Conservation (phyloP, 2,113 vertebrate species). For the Corythoichthys intestinalis region DNA sequence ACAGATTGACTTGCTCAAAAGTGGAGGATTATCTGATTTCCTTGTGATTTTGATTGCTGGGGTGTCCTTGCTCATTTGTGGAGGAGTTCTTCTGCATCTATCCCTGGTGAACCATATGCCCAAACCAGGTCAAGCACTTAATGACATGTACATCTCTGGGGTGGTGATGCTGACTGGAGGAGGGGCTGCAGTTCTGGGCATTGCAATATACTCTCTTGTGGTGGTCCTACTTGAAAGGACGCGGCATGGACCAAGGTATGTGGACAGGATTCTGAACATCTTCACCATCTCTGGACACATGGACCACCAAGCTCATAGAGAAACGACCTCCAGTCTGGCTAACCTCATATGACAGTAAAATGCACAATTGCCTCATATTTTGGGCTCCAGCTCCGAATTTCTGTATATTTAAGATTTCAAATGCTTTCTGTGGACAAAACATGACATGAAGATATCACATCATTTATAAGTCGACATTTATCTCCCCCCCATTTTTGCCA, state of each 20-base stretch:
- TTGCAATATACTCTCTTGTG: slow-evolving; percentile 76
- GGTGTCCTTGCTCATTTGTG: slow-evolving; percentile 81
- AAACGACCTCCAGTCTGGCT: slow-evolving; percentile 89
- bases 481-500: slow-evolving; percentile 16
- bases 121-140: slow-evolving; percentile 72
- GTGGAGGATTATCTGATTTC: slow-evolving; percentile 84
- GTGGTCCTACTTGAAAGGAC: slow-evolving; percentile 65
- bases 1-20: slow-evolving; percentile 87
- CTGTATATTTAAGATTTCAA: slow-evolving; percentile 9
- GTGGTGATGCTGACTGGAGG: slow-evolving; percentile 80
- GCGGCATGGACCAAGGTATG: slow-evolving; percentile 54
- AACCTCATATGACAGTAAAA: slow-evolving; percentile 80
- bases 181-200: slow-evolving; percentile 74
- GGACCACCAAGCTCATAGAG: slow-evolving; percentile 67
- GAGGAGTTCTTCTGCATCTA: slow-evolving; percentile 80
- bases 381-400: neutral
- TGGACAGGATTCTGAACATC: slow-evolving; percentile 70
- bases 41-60: slow-evolving; percentile 83
- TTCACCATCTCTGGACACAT: slow-evolving; percentile 89
- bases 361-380: neutral
- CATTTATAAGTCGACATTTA: neutral
- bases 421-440: neutral
- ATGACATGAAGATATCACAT: neutral
- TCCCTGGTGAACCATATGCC: slow-evolving; percentile 80
- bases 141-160: slow-evolving; percentile 89